Percentiles rank a stretch among this genome's conserved stretches.
phyloP scores from a whole-genome alignment of 2,113 vertebrate species.

The Aleadryas rufinucha region DNA sequence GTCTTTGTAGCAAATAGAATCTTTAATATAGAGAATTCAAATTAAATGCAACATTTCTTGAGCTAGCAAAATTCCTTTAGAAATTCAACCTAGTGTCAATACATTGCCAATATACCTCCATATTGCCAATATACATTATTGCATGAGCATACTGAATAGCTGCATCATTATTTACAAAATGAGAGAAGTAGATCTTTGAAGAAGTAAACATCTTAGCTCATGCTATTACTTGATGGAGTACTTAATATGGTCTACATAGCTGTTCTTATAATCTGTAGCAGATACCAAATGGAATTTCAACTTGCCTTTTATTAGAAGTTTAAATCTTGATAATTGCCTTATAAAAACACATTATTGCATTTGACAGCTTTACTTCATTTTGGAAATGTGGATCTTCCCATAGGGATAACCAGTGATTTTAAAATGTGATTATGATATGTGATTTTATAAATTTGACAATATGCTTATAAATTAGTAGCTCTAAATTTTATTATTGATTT shows the following conservation, averaged over 20 bases:
- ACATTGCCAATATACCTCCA: neutral
- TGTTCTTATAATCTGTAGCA: neutral
- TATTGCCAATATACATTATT: neutral
- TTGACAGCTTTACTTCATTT: constrained; percentile 8
- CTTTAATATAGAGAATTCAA: neutral
- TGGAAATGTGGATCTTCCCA: neutral
- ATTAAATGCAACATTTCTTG: neutral
- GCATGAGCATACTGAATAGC: neutral
- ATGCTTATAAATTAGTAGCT: neutral
- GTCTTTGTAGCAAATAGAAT: neutral
- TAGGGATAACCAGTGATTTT: neutral
- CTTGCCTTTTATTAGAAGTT: neutral
- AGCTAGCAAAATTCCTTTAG: neutral
- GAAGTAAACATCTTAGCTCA: neutral
- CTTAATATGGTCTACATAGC: neutral
- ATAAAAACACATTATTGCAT: neutral
- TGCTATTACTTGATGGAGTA: neutral
- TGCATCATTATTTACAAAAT: neutral
- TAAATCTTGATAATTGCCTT: neutral
- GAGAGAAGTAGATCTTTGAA: neutral
- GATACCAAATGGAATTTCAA: neutral
- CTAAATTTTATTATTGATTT: neutral
- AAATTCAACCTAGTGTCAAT: neutral
- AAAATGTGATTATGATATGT: neutral
- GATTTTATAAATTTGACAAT: neutral